Percentiles rank a stretch among this genome's conserved stretches.
Evolutionary conservation across 2,797 vertebrate species (phyloP).

Genomic region (Anabacerthia variegaticeps): DNA sequence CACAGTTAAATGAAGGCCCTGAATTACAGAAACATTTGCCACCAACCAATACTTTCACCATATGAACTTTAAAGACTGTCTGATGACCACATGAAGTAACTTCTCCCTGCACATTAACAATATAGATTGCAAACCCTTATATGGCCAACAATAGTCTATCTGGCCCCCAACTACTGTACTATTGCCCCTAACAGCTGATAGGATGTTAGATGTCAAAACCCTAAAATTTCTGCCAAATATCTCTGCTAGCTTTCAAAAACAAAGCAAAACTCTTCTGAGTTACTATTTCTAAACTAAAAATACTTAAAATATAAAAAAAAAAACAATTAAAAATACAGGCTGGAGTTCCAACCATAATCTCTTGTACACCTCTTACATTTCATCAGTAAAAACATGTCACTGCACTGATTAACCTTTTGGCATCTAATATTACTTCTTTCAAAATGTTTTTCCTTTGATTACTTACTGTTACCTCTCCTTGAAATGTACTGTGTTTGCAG

Average conservation of each 20-base stretch:
- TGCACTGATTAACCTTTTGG: neutral
- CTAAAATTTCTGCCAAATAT: neutral
- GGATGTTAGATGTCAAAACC: neutral
- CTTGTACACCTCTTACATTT: neutral
- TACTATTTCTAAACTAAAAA: neutral
- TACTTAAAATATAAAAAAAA: neutral
- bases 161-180: neutral
- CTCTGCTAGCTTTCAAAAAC: neutral
- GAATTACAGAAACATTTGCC: neutral
- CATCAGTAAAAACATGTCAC: neutral
- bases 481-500: neutral
- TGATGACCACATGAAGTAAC: neutral
- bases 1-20: neutral
- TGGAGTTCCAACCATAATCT: neutral
- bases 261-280: neutral
- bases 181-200: neutral
- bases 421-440: neutral
- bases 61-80: neutral
- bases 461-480: neutral
- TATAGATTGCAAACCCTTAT: neutral
- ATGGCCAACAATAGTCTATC: neutral
- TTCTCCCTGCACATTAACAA: neutral
- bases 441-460: neutral
- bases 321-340: neutral
- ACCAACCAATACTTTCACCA: neutral